Evolutionary conservation across 2,113 vertebrate species (phyloP).

Genomic region (Tretioscincus oriximinensis): DNA sequence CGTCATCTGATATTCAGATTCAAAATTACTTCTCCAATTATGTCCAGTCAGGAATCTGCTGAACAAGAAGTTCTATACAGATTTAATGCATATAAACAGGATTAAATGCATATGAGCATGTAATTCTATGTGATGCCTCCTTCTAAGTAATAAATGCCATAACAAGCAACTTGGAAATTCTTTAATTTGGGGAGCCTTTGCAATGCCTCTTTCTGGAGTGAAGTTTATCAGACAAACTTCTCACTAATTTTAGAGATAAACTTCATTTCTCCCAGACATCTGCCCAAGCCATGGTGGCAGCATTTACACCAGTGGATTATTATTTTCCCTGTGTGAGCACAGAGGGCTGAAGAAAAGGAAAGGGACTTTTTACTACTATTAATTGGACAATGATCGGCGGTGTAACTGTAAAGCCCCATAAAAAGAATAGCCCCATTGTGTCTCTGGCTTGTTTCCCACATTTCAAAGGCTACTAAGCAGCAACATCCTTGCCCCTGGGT

Average conservation of each 20-base stretch:
- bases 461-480: slow-evolving; percentile 62
- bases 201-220: slow-evolving; percentile 37
- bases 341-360: slow-evolving; percentile 49
- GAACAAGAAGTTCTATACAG: slow-evolving; percentile 12
- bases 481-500: slow-evolving; percentile 60
- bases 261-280: slow-evolving; percentile 44
- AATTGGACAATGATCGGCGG: slow-evolving; percentile 57
- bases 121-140: not conserved
- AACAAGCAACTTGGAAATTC: slow-evolving; percentile 31
- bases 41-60: not conserved
- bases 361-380: slow-evolving; percentile 58
- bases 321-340: slow-evolving; percentile 55
- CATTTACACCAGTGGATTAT: slow-evolving; percentile 57
- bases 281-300: slow-evolving; percentile 48
- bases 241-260: slow-evolving; percentile 31
- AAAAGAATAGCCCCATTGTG: slow-evolving; percentile 64
- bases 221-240: slow-evolving; percentile 53
- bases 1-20: not conserved
- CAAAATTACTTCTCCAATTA: not conserved
- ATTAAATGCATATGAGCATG: slow-evolving; percentile 8
- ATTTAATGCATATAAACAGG: slow-evolving; percentile 12
- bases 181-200: slow-evolving; percentile 45
- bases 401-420: slow-evolving; percentile 63
- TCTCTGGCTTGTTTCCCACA: slow-evolving; percentile 65
- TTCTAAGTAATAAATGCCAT: slow-evolving; percentile 20